Conservation (phyloP, 2,797 vertebrate genomes). For the Argya squamiceps region DNA sequence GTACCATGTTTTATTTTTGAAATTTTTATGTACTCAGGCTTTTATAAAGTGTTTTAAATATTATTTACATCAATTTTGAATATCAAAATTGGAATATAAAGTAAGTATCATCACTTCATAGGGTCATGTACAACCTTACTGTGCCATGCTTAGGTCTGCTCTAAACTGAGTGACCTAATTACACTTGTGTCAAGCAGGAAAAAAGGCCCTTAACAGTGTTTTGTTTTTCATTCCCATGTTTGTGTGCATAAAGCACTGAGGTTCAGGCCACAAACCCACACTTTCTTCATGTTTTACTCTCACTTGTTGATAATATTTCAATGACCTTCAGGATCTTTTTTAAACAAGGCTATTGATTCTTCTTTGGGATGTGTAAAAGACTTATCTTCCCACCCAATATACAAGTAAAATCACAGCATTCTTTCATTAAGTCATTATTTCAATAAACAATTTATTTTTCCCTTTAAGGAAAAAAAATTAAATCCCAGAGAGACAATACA, state of each 20-base stretch:
- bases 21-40: not conserved
- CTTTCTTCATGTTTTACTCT: not conserved
- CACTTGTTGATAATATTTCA: not conserved
- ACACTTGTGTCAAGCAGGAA: not conserved
- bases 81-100: not conserved
- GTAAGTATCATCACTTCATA: not conserved
- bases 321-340: not conserved
- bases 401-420: not conserved
- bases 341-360: not conserved
- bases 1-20: not conserved
- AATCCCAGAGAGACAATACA: not conserved
- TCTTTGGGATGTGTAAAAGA: not conserved
- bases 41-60: not conserved
- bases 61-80: not conserved
- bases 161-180: not conserved
- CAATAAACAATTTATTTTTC: not conserved
- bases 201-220: not conserved
- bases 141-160: not conserved
- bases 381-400: not conserved
- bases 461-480: not conserved
- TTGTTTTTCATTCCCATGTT: not conserved
- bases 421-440: not conserved
- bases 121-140: accelerated
- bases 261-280: not conserved
- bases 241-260: not conserved